These are phyloP conservation scores for Noctua comes DNA, from an alignment of 2,888 invertebrate species.

Conservation along the genomic window DNA sequence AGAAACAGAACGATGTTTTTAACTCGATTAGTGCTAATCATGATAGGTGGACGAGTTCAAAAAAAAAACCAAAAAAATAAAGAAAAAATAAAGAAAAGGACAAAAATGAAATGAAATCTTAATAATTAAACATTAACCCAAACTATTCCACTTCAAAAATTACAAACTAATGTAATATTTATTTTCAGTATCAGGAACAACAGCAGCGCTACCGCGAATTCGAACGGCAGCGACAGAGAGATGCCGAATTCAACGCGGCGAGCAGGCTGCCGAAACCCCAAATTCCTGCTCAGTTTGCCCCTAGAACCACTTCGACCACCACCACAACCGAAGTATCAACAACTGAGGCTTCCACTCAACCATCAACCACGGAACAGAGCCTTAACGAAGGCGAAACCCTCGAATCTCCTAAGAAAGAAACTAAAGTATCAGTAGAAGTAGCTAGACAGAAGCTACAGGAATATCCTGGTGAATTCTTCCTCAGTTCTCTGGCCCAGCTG, in stretches of 20 bases:
- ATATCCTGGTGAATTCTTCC: constrained; percentile 83
- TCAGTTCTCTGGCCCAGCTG: constrained; percentile 82
- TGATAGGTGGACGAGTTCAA: no score
- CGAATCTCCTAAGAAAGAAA: constrained; percentile 71
- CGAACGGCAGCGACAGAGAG: constrained; percentile 81
- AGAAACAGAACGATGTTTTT: no score
- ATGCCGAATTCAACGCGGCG: constrained; percentile 70
- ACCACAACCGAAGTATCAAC: constrained; percentile 68
- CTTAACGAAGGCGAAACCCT: constrained; percentile 80
- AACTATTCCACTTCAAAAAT: not conserved
- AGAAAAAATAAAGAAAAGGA: no score
- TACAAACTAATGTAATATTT: not conserved
- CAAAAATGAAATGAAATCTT: no score
- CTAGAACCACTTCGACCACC: constrained; percentile 72
- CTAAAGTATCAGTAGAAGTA: constrained; percentile 83
- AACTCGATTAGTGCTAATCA: no score
- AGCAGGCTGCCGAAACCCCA: constrained; percentile 74
- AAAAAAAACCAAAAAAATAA: no score
- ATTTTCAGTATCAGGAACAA: constrained; percentile 81
- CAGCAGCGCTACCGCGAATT: constrained; percentile 82
- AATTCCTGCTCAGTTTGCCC: constrained; percentile 78
- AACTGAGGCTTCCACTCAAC: constrained; percentile 73
- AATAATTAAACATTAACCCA: no score
- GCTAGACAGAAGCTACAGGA: constrained; percentile 84
- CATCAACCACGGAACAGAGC: constrained; percentile 77